These are phyloP conservation scores for Pristiophorus japonicus DNA, from an alignment of 2,113 vertebrate genomes.

Conservation along the genomic window DNA sequence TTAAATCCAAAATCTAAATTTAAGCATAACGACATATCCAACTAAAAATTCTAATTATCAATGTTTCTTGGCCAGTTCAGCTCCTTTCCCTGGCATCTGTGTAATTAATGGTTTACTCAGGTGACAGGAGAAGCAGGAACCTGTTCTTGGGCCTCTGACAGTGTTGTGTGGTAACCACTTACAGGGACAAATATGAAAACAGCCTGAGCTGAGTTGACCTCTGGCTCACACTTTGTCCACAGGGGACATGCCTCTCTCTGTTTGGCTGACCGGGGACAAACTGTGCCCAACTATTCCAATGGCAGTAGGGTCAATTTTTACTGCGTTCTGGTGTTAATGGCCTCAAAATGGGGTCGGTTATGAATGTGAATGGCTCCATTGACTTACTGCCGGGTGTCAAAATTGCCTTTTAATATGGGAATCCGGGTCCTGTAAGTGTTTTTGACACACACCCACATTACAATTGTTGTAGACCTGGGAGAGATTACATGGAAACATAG, in stretches of 20 bases:
- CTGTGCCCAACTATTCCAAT: neutral
- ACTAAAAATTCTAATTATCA: neutral
- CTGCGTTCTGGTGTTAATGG: neutral
- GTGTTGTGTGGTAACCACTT: neutral
- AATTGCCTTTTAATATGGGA: neutral
- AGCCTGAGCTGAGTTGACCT: neutral
- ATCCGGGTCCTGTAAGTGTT: too few relatives aligned
- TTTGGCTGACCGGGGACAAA: neutral
- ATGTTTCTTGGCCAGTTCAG: neutral
- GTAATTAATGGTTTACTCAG: neutral
- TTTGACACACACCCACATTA: too few relatives aligned
- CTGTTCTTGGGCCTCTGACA: neutral
- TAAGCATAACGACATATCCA: neutral
- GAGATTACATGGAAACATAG: too few relatives aligned
- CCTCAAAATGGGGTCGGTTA: neutral
- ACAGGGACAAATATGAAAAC: neutral
- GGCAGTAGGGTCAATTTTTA: neutral
- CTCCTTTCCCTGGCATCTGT: neutral
- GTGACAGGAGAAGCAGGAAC: neutral
- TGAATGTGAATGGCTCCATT: neutral
- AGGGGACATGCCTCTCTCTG: neutral
- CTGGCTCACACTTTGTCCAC: neutral
- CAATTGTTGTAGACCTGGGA: too few relatives aligned
- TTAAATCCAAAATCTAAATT: neutral
- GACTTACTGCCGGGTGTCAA: neutral